Evolutionary conservation across 1,140 invertebrate genomes (phyloP).

Genomic region (Meloidogyne chitwoodi): DNA sequence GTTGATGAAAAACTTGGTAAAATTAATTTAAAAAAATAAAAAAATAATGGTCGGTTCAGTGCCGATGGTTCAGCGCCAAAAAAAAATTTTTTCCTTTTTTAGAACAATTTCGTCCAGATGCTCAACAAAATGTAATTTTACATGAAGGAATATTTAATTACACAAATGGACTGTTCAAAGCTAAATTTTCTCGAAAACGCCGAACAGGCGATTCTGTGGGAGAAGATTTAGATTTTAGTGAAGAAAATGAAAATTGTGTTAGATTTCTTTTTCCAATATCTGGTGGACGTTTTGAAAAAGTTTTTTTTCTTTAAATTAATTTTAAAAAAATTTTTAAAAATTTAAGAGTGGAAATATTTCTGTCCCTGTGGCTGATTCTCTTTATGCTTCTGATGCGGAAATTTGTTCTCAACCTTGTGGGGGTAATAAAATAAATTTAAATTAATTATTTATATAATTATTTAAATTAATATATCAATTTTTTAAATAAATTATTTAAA

Average conservation of each 20-base stretch:
- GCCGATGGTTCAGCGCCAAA: conserved; percentile 2
- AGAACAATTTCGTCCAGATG: conserved; percentile 15
- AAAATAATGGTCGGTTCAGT: background rate
- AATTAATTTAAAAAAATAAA: conserved; percentile 2
- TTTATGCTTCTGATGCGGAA: conserved; percentile 22
- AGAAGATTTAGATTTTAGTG: conserved; percentile 52
- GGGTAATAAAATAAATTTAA: background rate
- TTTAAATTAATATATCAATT: background rate
- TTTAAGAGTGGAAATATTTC: conserved; percentile 10
- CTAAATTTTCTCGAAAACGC: conserved; percentile 59
- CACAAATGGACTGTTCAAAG: conserved; percentile 54
- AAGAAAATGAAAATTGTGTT: conserved; percentile 49
- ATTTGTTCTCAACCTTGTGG: conserved; percentile 18
- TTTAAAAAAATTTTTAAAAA: background rate
- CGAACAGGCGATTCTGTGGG: conserved; percentile 53
- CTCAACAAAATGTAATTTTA: background rate
- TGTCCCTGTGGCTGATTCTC: conserved; percentile 18
- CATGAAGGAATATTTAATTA: conserved; percentile 23
- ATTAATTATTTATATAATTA: background rate
- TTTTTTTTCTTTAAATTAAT: conserved; percentile 73
- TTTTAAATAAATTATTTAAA: too few relatives aligned
- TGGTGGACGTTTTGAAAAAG: conserved; percentile 65
- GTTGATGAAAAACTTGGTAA: conserved; percentile 22
- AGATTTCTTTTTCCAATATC: conserved; percentile 60
- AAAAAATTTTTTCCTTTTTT: background rate